Evolutionary conservation across 2,113 vertebrate species (phyloP).

Genomic region (Zonotrichia leucophrys): DNA sequence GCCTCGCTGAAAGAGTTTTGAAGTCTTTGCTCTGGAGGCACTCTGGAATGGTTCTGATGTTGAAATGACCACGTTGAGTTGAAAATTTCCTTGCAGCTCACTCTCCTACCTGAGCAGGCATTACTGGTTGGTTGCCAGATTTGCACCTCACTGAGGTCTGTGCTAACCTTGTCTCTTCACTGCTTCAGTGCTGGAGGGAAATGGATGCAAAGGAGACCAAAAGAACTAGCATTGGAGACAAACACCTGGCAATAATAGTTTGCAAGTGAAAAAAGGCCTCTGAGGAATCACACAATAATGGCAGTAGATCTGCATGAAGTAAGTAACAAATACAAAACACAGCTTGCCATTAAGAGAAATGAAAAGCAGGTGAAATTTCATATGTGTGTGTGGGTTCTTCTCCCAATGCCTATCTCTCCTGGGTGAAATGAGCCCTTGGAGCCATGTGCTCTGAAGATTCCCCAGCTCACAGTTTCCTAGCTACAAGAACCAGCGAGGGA

Average conservation of each 20-base stretch:
- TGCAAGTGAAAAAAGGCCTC: background rate
- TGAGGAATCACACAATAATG: background rate
- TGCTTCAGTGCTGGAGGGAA: background rate
- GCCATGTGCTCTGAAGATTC: background rate
- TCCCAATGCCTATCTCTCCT: background rate
- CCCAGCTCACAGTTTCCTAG: constrained; percentile 11
- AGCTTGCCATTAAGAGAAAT: constrained; percentile 14
- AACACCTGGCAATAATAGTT: background rate
- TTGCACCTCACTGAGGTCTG: background rate
- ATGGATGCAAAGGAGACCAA: background rate
- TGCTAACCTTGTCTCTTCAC: background rate
- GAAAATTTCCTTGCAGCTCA: background rate
- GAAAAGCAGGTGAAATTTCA: background rate
- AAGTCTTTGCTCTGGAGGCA: background rate
- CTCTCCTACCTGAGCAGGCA: background rate
- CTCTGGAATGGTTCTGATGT: background rate
- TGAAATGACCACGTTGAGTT: background rate
- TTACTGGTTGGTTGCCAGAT: background rate
- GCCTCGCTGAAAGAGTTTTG: background rate
- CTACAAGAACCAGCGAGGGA: background rate
- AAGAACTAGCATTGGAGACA: background rate
- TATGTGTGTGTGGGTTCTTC: background rate
- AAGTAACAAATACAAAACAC: background rate
- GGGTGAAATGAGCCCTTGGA: background rate
- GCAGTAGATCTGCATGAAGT: background rate